Evolutionary conservation across 2,797 vertebrate genomes (phyloP).

Genomic region (Uromys caudimaculatus): DNA sequence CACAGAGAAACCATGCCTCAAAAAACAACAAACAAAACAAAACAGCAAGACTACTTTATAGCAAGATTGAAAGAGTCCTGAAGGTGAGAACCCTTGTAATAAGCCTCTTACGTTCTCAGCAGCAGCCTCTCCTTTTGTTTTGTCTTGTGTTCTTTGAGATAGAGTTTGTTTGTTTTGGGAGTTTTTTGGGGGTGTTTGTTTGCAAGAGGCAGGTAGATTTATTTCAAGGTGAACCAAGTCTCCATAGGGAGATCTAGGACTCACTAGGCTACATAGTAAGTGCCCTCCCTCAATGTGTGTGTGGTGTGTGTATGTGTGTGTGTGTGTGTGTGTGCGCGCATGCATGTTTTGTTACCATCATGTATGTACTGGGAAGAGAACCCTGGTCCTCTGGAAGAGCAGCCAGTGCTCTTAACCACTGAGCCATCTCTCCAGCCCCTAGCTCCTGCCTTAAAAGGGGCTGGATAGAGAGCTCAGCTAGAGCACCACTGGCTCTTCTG

Average conservation of each 20-base stretch:
- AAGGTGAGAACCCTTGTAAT: background rate
- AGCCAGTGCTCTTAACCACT: background rate
- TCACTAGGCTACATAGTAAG: background rate
- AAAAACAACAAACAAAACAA: background rate
- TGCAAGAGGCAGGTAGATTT: background rate
- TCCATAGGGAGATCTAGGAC: background rate
- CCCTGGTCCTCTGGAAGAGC: background rate
- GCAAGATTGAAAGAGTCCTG: slow-evolving; percentile 3
- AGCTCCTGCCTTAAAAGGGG: background rate
- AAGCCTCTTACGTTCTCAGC: slow-evolving; percentile 43
- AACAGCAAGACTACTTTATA: background rate
- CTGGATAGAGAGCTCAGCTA: background rate
- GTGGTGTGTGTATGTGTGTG: too few species aligned
- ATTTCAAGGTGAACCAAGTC: background rate
- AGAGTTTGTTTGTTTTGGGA: too few species aligned
- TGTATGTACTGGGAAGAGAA: background rate
- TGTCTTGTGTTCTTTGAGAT: background rate
- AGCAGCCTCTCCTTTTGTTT: background rate
- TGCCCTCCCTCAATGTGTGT: too few species aligned
- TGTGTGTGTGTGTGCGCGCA: too few species aligned
- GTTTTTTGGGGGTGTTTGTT: too few species aligned
- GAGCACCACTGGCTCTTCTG: background rate
- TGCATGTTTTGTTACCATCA: too few species aligned
- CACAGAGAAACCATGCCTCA: background rate
- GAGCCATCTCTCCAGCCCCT: background rate